phyloP scores from a whole-genome alignment of 2,888 invertebrate species.

The Rhyacophila evoluta region DNA sequence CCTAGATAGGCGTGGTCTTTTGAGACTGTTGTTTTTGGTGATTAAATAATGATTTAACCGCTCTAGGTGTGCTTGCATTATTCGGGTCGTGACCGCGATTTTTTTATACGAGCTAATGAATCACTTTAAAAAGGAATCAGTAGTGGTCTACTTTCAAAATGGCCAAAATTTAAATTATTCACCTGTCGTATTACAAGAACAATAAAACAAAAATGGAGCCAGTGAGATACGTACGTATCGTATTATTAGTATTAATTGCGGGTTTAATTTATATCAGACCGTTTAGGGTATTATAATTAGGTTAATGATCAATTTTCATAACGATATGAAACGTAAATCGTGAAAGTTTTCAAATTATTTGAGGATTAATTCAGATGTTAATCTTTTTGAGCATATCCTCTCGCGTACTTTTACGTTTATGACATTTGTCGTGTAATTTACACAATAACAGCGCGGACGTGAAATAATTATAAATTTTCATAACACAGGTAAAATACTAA shows the following conservation, averaged over 20 bases:
- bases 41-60: slow-evolving; percentile 37
- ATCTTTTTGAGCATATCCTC: too few relatives aligned
- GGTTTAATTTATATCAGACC: too few relatives aligned
- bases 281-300: too few relatives aligned
- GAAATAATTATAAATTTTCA: too few relatives aligned
- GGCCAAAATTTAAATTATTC: neutral
- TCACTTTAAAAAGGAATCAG: neutral
- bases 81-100: slow-evolving; percentile 46
- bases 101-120: slow-evolving; percentile 3
- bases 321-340: too few relatives aligned
- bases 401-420: too few relatives aligned
- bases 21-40: slow-evolving; percentile 5
- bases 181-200: neutral
- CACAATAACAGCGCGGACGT: too few relatives aligned
- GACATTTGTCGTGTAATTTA: too few relatives aligned
- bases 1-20: neutral
- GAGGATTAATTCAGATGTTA: too few relatives aligned
- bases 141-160: neutral
- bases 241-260: neutral
- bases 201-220: neutral
- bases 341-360: too few relatives aligned
- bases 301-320: too few relatives aligned
- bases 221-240: neutral
- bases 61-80: slow-evolving; percentile 32
- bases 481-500: too few relatives aligned